Evolutionary conservation across 2,113 vertebrate genomes (phyloP).

Genomic region (Megaptera novaeangliae): DNA sequence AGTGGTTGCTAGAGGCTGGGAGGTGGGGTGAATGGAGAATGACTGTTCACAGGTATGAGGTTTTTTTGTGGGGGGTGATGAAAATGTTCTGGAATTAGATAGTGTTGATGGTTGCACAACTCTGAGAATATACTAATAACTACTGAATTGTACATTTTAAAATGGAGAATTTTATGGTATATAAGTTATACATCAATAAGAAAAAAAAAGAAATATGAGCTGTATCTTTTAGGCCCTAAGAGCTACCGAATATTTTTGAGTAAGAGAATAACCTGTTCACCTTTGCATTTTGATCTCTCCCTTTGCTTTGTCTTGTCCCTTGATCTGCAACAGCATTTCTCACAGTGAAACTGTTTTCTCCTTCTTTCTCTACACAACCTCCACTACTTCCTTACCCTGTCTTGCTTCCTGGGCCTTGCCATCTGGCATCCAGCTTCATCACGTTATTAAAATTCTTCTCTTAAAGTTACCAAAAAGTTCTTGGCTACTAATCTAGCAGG

Average conservation of each 20-base stretch:
- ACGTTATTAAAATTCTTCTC: neutral
- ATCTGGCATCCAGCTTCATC: neutral
- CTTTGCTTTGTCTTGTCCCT: neutral
- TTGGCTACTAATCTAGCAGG: neutral
- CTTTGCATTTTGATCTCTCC: neutral
- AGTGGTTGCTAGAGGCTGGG: neutral
- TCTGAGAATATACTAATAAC: neutral
- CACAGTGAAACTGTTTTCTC: neutral
- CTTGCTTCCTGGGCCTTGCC: neutral
- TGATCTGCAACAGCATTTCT: neutral
- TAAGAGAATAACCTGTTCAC: neutral
- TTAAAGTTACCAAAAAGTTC: neutral
- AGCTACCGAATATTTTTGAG: neutral
- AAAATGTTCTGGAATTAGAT: neutral
- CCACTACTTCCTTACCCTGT: neutral
- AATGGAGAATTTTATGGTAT: neutral
- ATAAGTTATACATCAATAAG: neutral
- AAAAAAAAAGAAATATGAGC: neutral
- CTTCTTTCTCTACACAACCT: neutral
- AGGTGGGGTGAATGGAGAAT: neutral
- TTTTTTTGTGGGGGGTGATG: no score
- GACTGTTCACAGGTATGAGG: neutral
- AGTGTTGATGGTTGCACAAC: neutral
- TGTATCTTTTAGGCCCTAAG: neutral
- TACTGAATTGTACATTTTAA: neutral